Evolutionary conservation across 2,797 vertebrate species (phyloP).

Genomic region (Gastrophryne carolinensis): DNA sequence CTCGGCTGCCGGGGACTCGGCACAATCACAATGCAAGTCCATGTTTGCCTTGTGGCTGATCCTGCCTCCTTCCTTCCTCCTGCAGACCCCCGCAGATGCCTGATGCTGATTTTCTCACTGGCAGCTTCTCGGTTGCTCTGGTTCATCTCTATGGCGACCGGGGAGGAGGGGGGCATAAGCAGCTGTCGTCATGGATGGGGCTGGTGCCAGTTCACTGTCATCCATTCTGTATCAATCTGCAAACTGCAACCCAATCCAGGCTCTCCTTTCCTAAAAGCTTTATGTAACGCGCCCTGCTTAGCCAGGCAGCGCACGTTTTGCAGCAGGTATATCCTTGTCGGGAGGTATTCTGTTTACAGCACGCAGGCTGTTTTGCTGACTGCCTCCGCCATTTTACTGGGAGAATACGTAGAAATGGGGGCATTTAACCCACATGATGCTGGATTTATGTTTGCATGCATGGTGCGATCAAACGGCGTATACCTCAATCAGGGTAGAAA

Average conservation of each 20-base stretch:
- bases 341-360: not conserved
- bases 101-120: conserved; percentile 65
- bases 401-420: not conserved
- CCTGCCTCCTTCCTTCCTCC: conserved; percentile 60
- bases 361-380: not conserved
- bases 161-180: conserved; percentile 72
- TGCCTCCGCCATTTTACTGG: conserved; percentile 9
- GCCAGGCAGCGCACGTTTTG: not conserved
- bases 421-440: not conserved
- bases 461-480: too few relatives aligned
- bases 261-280: conserved; percentile 52
- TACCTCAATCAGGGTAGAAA: too few relatives aligned
- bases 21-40: conserved; percentile 86
- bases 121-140: conserved; percentile 67
- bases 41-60: conserved; percentile 75
- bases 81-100: conserved; percentile 62
- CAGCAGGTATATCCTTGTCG: conserved; percentile 13
- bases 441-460: not conserved
- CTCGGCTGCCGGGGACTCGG: conserved; percentile 80
- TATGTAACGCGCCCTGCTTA: conserved; percentile 59
- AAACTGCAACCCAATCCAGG: conserved; percentile 50
- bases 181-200: conserved; percentile 82
- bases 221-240: conserved; percentile 56
- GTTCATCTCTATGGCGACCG: conserved; percentile 73
- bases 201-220: conserved; percentile 74